phyloP scores from a whole-genome alignment of 2,888 invertebrate species.

The Xestia sexstrigata region DNA sequence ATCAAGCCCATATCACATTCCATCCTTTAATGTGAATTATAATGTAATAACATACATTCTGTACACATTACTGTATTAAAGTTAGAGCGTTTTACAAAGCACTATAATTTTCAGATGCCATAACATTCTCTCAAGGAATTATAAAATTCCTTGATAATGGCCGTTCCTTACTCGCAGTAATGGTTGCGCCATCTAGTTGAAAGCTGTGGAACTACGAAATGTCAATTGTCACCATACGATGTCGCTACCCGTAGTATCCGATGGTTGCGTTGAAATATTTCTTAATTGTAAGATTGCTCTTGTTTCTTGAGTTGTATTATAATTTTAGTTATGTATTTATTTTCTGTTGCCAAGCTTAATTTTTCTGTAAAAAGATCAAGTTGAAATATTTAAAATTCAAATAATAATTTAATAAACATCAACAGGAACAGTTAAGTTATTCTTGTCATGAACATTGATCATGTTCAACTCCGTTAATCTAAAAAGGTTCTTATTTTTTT shows the following conservation, averaged over 20 bases:
- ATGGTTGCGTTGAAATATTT: neutral
- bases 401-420: neutral
- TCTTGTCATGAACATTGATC: neutral
- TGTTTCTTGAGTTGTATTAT: neutral
- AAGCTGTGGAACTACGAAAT: slow-evolving; percentile 76
- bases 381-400: neutral
- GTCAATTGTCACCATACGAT: slow-evolving; percentile 86
- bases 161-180: slow-evolving; percentile 39
- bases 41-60: slow-evolving; percentile 65
- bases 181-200: slow-evolving; percentile 83
- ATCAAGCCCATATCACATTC: slow-evolving; percentile 52
- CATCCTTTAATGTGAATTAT: slow-evolving; percentile 60
- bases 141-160: slow-evolving; percentile 64
- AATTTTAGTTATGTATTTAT: neutral
- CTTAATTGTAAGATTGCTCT: neutral
- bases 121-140: slow-evolving; percentile 65
- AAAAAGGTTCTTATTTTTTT: slow-evolving; percentile 7
- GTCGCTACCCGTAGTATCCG: slow-evolving; percentile 80
- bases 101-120: slow-evolving; percentile 68
- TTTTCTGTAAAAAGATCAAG: neutral
- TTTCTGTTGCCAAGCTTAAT: neutral
- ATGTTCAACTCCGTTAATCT: slow-evolving; percentile 8
- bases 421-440: neutral
- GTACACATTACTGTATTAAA: slow-evolving; percentile 59
- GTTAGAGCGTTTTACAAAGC: slow-evolving; percentile 60